phyloP scores from a whole-genome alignment of 2,888 invertebrate species.

The Geophilus truncorum region DNA sequence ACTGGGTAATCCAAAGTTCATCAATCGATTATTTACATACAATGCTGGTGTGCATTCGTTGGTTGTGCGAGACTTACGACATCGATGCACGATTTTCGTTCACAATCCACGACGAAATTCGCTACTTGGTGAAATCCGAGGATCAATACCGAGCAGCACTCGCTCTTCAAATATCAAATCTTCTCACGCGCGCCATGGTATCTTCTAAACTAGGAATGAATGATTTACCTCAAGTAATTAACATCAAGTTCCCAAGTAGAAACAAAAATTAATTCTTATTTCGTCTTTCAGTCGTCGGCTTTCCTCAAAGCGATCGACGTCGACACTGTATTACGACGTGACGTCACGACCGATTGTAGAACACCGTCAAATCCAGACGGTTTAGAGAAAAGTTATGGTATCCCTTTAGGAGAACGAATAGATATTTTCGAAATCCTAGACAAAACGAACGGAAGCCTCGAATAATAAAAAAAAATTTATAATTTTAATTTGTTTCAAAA shows the following conservation, averaged over 20 bases:
- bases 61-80: constrained; percentile 64
- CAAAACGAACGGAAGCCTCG: not conserved
- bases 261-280: not conserved
- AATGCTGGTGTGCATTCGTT: constrained; percentile 88
- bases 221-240: constrained; percentile 67
- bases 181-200: constrained; percentile 86
- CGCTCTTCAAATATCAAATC: constrained; percentile 68
- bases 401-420: constrained; percentile 57
- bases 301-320: constrained; percentile 97
- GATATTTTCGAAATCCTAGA: not conserved
- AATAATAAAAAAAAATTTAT: too few species aligned
- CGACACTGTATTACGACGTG: constrained; percentile 87
- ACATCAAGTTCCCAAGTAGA: not conserved
- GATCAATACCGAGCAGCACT: constrained; percentile 56
- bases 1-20: constrained; percentile 97
- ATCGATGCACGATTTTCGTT: constrained; percentile 76
- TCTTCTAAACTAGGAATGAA: constrained; percentile 77
- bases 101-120: constrained; percentile 94
- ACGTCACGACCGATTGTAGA: constrained; percentile 72
- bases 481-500: too few species aligned
- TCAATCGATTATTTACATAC: constrained; percentile 97
- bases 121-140: constrained; percentile 54
- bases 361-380: constrained; percentile 96
- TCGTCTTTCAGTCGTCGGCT: constrained; percentile 69
- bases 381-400: constrained; percentile 74